These are phyloP conservation scores for Leptestheria dahalacensis DNA, from an alignment of 1,140 invertebrate species.

Conservation along the genomic window DNA sequence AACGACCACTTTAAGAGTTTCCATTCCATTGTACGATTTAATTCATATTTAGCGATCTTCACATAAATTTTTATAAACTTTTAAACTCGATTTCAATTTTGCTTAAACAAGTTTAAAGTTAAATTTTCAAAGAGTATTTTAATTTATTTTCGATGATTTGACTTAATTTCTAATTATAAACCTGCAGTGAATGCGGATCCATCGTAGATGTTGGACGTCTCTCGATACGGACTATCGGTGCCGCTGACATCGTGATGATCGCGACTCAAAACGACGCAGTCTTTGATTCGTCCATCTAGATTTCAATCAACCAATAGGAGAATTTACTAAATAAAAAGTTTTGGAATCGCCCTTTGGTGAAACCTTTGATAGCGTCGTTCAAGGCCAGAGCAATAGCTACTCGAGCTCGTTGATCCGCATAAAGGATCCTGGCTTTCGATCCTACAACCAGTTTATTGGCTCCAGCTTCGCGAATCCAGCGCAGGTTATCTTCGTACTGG, in stretches of 20 bases:
- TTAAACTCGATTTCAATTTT: no score
- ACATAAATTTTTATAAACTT: no score
- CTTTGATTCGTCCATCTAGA: slow-evolving; percentile 26
- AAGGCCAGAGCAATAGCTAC: slow-evolving; percentile 41
- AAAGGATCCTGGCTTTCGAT: slow-evolving; percentile 46
- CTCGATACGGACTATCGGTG: slow-evolving; percentile 48
- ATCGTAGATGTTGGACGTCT: slow-evolving; percentile 50
- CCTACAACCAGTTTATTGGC: slow-evolving; percentile 45
- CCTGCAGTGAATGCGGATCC: slow-evolving; percentile 48
- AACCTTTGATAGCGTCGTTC: slow-evolving; percentile 36
- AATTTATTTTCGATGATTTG: no score
- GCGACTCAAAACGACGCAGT: slow-evolving; percentile 43
- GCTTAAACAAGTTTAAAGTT: no score
- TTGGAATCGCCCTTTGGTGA: neutral
- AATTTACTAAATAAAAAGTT: slow-evolving; percentile 11
- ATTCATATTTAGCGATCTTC: no score
- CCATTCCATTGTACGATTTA: no score
- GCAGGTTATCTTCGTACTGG: slow-evolving; percentile 45
- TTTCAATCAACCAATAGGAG: neutral
- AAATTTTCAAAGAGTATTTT: no score
- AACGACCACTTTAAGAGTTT: no score
- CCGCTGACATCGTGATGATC: slow-evolving; percentile 58
- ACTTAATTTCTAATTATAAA: no score
- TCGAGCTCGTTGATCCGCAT: slow-evolving; percentile 43
- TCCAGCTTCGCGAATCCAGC: slow-evolving; percentile 45